Evolutionary conservation across 2,888 invertebrate species (phyloP).

Genomic region (Callyntrura guangdongensis): DNA sequence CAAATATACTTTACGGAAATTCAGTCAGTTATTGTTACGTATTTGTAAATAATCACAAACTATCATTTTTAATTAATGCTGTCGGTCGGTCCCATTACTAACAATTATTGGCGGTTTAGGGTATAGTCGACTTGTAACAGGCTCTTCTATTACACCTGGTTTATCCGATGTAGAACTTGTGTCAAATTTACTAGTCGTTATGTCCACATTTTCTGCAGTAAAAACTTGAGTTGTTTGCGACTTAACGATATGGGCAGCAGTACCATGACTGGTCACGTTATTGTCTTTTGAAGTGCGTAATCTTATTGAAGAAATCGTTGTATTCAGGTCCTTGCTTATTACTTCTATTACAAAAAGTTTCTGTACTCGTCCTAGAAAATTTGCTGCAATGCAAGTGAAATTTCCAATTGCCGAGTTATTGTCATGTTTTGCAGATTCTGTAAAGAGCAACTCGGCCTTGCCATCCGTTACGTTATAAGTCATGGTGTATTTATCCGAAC

Average conservation of each 20-base stretch:
- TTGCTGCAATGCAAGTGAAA: slow-evolving; percentile 83
- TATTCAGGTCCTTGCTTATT: background rate
- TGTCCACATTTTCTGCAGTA: no score
- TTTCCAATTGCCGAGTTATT: slow-evolving; percentile 72
- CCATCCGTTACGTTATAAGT: slow-evolving; percentile 70
- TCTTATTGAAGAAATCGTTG: background rate
- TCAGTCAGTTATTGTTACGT: no score
- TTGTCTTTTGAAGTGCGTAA: background rate
- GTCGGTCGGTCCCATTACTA: background rate
- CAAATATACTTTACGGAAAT: background rate
- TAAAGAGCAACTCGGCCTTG: slow-evolving; percentile 65
- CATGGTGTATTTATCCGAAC: slow-evolving; percentile 54
- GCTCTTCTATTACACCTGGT: background rate
- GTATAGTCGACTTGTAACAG: background rate
- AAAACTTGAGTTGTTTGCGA: background rate
- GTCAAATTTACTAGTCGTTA: background rate
- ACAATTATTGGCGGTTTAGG: background rate
- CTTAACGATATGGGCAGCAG: background rate
- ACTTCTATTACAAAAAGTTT: slow-evolving; percentile 60
- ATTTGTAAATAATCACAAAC: no score
- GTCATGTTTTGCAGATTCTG: slow-evolving; percentile 45
- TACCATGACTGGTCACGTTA: background rate
- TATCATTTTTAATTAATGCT: no score
- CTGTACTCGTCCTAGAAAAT: slow-evolving; percentile 81
- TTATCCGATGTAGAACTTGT: background rate